Conservation (phyloP, 1,140 invertebrate genomes). For the Venustaconcha ellipsiformis region DNA sequence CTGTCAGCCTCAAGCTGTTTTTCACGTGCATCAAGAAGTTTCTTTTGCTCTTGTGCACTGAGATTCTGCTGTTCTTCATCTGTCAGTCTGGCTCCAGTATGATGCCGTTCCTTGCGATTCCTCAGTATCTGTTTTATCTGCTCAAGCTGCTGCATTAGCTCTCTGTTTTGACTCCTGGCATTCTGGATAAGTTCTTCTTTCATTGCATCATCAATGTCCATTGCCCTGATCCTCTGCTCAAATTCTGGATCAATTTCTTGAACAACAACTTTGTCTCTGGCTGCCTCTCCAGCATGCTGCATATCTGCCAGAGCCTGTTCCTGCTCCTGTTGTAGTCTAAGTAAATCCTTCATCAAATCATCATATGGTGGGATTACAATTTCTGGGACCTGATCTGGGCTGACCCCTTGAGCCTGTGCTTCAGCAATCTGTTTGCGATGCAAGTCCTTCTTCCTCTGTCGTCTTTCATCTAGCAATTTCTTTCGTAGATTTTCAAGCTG, state of each 20-base stretch:
- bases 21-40: slow-evolving; percentile 36
- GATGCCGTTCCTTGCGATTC: slow-evolving; percentile 38
- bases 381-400: slow-evolving; percentile 53
- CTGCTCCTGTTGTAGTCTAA: slow-evolving; percentile 47
- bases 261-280: slow-evolving; percentile 26
- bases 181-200: slow-evolving; percentile 43
- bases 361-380: slow-evolving; percentile 52
- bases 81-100: slow-evolving; percentile 30
- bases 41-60: slow-evolving; percentile 46
- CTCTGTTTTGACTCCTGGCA: slow-evolving; percentile 31
- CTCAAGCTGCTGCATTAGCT: slow-evolving; percentile 36
- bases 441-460: slow-evolving; percentile 59
- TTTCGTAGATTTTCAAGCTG: slow-evolving; percentile 51
- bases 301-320: slow-evolving; percentile 54
- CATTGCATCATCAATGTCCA: slow-evolving; percentile 38
- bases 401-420: slow-evolving; percentile 49
- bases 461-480: slow-evolving; percentile 54
- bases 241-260: slow-evolving; percentile 37
- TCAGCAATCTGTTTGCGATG: slow-evolving; percentile 58
- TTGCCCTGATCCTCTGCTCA: slow-evolving; percentile 34
- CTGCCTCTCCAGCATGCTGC: slow-evolving; percentile 33
- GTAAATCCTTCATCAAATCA: slow-evolving; percentile 54
- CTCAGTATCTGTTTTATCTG: slow-evolving; percentile 45
- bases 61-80: slow-evolving; percentile 44
- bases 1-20: slow-evolving; percentile 57